Conservation (phyloP, 2,113 vertebrate genomes). For the Epinephelus moara region DNA sequence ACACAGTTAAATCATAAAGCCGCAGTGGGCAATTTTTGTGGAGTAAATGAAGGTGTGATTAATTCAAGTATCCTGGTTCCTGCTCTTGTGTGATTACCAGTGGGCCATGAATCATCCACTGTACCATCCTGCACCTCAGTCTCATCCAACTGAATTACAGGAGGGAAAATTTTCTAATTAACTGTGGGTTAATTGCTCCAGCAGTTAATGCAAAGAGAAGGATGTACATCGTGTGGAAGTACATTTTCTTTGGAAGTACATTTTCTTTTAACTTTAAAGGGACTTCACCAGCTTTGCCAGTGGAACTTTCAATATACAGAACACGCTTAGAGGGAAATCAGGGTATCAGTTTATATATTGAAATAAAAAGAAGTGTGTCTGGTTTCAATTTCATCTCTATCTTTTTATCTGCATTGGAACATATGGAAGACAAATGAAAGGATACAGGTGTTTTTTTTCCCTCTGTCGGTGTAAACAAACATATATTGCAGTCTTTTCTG, state of each 20-base stretch:
- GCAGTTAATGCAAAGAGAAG: slow-evolving; percentile 56
- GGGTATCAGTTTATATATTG: background rate
- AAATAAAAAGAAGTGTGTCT: background rate
- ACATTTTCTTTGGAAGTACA: slow-evolving; percentile 37
- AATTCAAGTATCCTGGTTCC: slow-evolving; percentile 68
- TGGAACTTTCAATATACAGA: background rate
- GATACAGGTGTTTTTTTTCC: no score
- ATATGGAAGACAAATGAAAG: no score
- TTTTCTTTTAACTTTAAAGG: slow-evolving; percentile 45
- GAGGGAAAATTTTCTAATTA: slow-evolving; percentile 78
- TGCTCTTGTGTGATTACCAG: slow-evolving; percentile 78
- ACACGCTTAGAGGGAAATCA: background rate
- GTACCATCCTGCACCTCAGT: slow-evolving; percentile 52
- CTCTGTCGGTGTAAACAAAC: background rate
- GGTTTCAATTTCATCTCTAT: no score
- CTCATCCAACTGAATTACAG: slow-evolving; percentile 70
- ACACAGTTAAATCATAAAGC: slow-evolving; percentile 73
- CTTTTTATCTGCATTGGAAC: no score
- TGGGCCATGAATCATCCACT: slow-evolving; percentile 75
- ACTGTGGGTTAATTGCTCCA: slow-evolving; percentile 78
- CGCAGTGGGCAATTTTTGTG: slow-evolving; percentile 70
- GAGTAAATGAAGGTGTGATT: slow-evolving; percentile 78
- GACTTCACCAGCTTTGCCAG: no score
- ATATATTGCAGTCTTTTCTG: background rate
- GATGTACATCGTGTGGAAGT: slow-evolving; percentile 49